Base-by-base conservation (phyloP, 1,140 invertebrate species). In the Limonius californicus region DNA sequence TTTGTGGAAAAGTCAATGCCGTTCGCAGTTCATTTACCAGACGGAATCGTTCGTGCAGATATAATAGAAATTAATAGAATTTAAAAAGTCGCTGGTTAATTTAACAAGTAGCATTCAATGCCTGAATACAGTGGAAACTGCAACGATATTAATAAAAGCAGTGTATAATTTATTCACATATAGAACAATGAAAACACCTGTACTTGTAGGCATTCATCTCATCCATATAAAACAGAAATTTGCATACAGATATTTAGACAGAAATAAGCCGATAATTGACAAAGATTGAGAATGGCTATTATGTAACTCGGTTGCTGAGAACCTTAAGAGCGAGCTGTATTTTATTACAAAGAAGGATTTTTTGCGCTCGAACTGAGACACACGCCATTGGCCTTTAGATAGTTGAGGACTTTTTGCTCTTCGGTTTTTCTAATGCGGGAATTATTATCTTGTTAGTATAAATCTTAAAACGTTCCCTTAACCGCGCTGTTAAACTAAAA, bases 391-490 rank as follows among this genome's bases (percentile, higher is more conserved):
- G 45, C 45, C 45, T 50, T 50, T 50, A 19, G 15, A 45, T 45
- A 45, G 43, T 45, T n/a, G 7, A 45, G n/a, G 12, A 18, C 45
- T 50, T 50, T 50, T 50, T 50, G 45, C 16, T 50, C 45, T 50
- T 45, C 12, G 42, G 12, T 18, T 45, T 45, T 45, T 18, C 45
- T 50, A 50, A 50, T 50, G 45, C 20, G 7, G 12, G 45, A 50
- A 45, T 45, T 45, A 45, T 45, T 45, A 45, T 45, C 43, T 50
- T 50, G 45, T 50, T 50, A 50, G 45, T 50, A 50, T 50, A 50
- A 50, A 50, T 50, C 45, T 50, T 45, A 45, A 45, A 45, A 45
- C 43, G 43, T 45, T 45, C 43, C n/a, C 43, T 50, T 50, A 50
- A 50, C 16, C 4, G 19, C 20, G 16, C 14, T 18, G 45, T 50